phyloP scores from a whole-genome alignment of 2,888 invertebrate genomes.

The Hemicrepidius hirtus region DNA sequence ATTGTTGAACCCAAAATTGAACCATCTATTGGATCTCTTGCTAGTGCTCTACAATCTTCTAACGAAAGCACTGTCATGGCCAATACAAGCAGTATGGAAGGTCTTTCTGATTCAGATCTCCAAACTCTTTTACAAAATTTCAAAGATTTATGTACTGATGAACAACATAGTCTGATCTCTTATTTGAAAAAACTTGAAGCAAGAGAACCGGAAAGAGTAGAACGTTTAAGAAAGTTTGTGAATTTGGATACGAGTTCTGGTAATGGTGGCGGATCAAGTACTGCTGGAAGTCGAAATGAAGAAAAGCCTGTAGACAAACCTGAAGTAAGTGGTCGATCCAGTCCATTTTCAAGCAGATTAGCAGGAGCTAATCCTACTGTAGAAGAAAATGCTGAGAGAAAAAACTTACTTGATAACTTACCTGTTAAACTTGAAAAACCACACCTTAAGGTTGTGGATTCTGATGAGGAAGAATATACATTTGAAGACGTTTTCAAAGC shows the following conservation, averaged over 20 bases:
- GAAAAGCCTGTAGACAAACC: constrained; percentile 54
- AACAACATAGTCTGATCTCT: constrained; percentile 87
- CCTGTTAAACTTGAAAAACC: constrained; percentile 62
- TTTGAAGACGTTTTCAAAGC: constrained; percentile 89
- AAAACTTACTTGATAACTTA: constrained; percentile 48
- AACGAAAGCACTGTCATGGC: constrained; percentile 45
- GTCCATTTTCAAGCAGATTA: constrained; percentile 74
- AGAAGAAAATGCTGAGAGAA: constrained; percentile 66
- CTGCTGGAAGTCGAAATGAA: background rate
- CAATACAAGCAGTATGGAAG: constrained; percentile 76
- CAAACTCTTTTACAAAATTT: constrained; percentile 88
- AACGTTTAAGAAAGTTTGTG: constrained; percentile 84
- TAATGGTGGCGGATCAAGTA: constrained; percentile 34
- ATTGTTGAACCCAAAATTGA: constrained; percentile 34
- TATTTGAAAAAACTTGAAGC: constrained; percentile 88
- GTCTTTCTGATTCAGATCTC: constrained; percentile 86
- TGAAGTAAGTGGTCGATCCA: constrained; percentile 54
- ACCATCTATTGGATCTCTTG: constrained; percentile 37
- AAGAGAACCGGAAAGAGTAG: constrained; percentile 85
- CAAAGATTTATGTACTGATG: constrained; percentile 86
- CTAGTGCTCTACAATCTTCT: constrained; percentile 46
- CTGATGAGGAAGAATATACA: constrained; percentile 88
- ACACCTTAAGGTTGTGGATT: constrained; percentile 72
- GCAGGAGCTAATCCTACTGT: constrained; percentile 70
- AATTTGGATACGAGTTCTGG: constrained; percentile 72